Conservation (phyloP, 2,888 invertebrate genomes). For the Capitulum mitella region DNA sequence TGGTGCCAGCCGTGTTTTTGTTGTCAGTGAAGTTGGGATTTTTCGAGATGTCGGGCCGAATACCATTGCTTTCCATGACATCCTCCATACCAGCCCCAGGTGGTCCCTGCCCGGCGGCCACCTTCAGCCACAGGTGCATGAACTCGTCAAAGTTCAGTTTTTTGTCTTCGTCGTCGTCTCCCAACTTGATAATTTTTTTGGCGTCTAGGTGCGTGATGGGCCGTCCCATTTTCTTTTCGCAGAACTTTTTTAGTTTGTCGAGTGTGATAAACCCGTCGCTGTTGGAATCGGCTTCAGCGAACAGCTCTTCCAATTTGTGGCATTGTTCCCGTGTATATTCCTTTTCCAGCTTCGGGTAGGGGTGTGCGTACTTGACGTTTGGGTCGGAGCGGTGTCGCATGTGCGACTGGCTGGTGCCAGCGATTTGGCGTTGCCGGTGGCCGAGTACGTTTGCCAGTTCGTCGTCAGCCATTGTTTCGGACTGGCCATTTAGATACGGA, state of each 20-base stretch:
- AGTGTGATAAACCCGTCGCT: background rate
- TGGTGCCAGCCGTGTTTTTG: background rate
- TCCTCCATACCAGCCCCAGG: background rate
- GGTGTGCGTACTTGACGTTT: background rate
- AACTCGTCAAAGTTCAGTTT: background rate
- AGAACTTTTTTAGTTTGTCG: constrained; percentile 18
- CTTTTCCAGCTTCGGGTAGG: background rate
- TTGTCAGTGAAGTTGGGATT: background rate
- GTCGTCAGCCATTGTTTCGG: background rate
- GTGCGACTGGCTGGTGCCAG: background rate
- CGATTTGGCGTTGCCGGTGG: background rate
- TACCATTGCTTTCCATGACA: constrained; percentile 2
- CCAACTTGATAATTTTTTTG: background rate
- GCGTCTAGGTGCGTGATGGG: constrained; percentile 12
- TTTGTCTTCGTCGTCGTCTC: constrained; percentile 9
- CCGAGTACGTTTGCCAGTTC: background rate
- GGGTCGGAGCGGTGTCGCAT: background rate
- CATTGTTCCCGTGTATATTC: constrained; percentile 4
- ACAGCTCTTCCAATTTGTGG: background rate
- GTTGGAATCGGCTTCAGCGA: background rate
- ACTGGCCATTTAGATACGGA: background rate
- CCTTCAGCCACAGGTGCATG: constrained; percentile 1
- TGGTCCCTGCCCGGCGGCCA: background rate
- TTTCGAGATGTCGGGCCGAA: constrained; percentile 4
- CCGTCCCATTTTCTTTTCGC: constrained; percentile 11